Percentiles rank a stretch among this genome's conserved stretches.
These are phyloP conservation scores for Trematocara macrostoma DNA, from an alignment of 2,113 vertebrate species.

Conservation along the genomic window DNA sequence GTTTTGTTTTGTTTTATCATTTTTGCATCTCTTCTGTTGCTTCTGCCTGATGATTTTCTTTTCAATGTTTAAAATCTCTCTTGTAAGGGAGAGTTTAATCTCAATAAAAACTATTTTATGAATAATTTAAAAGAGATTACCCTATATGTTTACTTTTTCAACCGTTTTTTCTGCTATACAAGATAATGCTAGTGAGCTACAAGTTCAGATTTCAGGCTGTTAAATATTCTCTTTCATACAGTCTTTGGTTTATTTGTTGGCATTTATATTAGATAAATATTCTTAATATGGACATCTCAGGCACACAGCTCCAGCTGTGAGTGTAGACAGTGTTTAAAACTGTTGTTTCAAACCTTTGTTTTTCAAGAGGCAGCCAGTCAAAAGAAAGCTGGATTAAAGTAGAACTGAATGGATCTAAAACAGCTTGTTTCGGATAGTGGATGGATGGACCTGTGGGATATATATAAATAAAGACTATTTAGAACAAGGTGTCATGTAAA, in stretches of 20 bases:
- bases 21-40: neutral
- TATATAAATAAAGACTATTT: neutral
- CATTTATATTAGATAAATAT: neutral
- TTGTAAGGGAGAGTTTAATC: neutral
- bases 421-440: neutral
- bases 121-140: neutral
- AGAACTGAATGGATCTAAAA: neutral
- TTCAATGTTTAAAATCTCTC: neutral
- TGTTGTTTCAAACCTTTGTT: neutral
- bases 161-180: neutral
- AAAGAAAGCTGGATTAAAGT: neutral
- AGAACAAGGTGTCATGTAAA: neutral
- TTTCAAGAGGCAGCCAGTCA: neutral
- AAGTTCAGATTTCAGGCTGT: neutral
- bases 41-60: neutral
- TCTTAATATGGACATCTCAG: neutral
- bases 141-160: neutral
- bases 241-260: neutral
- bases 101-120: neutral
- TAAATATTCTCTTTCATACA: rapidly evolving
- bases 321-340: neutral
- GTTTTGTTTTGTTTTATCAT: neutral
- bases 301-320: neutral
- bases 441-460: neutral
- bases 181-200: neutral